These are phyloP conservation scores for Steinernema scapterisci DNA, from an alignment of 2,888 invertebrate species.

Conservation along the genomic window DNA sequence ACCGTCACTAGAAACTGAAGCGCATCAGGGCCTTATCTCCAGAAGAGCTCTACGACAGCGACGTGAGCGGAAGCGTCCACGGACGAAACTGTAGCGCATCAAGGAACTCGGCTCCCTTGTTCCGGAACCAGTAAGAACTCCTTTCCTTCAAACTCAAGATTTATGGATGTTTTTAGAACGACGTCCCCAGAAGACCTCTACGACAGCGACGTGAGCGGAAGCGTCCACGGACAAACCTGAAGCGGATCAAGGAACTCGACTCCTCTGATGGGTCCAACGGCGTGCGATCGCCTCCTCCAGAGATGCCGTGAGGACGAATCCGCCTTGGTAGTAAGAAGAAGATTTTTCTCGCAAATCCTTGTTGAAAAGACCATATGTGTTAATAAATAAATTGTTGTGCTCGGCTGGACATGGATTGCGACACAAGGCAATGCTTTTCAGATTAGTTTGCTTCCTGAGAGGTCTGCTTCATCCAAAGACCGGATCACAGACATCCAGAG, in stretches of 20 bases:
- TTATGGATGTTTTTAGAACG: neutral
- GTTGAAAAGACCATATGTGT: too few species aligned
- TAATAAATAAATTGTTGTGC: too few species aligned
- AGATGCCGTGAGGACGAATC: neutral
- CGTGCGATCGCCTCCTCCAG: neutral
- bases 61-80: neutral
- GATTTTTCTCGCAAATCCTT: too few species aligned
- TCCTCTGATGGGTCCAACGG: neutral
- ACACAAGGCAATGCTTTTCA: too few species aligned
- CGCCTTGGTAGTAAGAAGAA: too few species aligned
- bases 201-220: neutral
- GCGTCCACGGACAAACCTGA: neutral
- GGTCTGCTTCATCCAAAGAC: too few species aligned
- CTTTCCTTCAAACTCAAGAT: neutral
- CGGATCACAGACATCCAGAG: too few species aligned
- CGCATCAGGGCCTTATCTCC: neutral
- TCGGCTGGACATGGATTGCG: too few species aligned
- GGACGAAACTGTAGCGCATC: neutral
- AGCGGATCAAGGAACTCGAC: neutral
- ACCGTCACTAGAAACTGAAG: neutral
- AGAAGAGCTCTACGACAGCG: neutral
- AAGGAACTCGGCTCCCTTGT: neutral
- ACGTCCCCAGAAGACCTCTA: neutral
- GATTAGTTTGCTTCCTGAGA: too few species aligned
- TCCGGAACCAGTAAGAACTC: neutral